A percentile compares a stretch with the other conserved stretches of the same genome.
phyloP scores from a whole-genome alignment of 2,888 invertebrate species.

The Synergus japonicus region DNA sequence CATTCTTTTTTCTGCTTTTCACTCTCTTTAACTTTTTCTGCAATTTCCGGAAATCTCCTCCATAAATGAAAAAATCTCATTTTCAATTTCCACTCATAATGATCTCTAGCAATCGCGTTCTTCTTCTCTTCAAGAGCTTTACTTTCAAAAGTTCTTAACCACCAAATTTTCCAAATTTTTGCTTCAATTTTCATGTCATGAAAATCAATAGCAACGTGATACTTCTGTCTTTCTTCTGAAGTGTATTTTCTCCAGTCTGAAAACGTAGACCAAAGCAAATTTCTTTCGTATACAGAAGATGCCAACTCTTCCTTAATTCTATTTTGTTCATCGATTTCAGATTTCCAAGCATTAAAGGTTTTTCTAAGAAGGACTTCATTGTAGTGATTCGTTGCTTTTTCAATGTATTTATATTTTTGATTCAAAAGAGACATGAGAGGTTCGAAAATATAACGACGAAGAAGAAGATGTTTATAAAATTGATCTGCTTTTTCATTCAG shows the following conservation, averaged over 20 bases:
- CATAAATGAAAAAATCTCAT: conserved; percentile 63
- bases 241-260: conserved; percentile 61
- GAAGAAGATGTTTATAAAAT: conserved; percentile 66
- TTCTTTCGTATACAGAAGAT: conserved; percentile 59
- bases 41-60: conserved; percentile 65
- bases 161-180: conserved; percentile 79
- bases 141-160: conserved; percentile 75
- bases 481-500: conserved; percentile 63
- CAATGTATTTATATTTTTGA: conserved; percentile 56
- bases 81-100: conserved; percentile 61
- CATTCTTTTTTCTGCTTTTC: conserved; percentile 68
- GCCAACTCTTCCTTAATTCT: conserved; percentile 60
- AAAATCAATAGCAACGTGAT: conserved; percentile 86
- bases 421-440: conserved; percentile 65
- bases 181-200: conserved; percentile 82
- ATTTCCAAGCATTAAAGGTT: conserved; percentile 78
- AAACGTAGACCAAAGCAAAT: conserved; percentile 61
- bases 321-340: conserved; percentile 71
- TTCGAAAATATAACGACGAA: conserved; percentile 65
- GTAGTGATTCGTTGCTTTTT: conserved; percentile 80
- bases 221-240: conserved; percentile 76
- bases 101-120: conserved; percentile 56
- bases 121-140: conserved; percentile 68
- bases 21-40: conserved; percentile 66
- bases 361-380: conserved; percentile 78